Percentiles rank a stretch among this genome's conserved stretches.
Conservation (phyloP, 2,113 vertebrate genomes). For the Labeo catla region DNA sequence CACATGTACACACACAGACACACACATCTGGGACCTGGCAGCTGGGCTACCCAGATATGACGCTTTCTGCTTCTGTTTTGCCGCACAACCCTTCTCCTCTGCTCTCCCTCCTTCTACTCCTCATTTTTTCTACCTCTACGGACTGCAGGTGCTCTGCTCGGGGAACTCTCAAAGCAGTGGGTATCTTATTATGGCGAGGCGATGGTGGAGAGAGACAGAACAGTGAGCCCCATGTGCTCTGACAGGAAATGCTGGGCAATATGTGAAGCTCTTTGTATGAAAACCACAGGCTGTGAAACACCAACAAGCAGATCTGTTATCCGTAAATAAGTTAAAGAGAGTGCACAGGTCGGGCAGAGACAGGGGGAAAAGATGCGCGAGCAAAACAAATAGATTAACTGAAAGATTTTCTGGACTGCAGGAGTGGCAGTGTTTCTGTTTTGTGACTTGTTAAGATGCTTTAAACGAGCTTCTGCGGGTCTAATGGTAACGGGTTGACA, state of each 20-base stretch:
- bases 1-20: conserved; percentile 52
- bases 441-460: conserved; percentile 21
- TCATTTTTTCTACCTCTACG: conserved; percentile 59
- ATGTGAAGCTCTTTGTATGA: conserved; percentile 23
- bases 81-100: neutral
- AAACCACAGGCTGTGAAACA: conserved; percentile 17
- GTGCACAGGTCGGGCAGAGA: conserved; percentile 20
- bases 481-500: conserved; percentile 20
- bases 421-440: conserved; percentile 23
- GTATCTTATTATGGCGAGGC: conserved; percentile 61
- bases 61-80: conserved; percentile 40
- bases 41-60: conserved; percentile 65
- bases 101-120: neutral
- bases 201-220: conserved; percentile 21
- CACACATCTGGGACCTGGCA: conserved; percentile 59
- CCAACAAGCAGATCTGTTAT: conserved; percentile 29
- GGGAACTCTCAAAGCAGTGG: conserved; percentile 61
- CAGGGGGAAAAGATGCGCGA: neutral
- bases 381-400: conserved; percentile 18
- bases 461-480: conserved; percentile 29
- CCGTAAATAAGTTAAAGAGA: conserved; percentile 20
- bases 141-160: conserved; percentile 64
- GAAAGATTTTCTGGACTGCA: neutral
- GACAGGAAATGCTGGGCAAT: conserved; percentile 31
- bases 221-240: conserved; percentile 25